phyloP scores from a whole-genome alignment of 2,113 vertebrate genomes.

The Cephalopterus ornatus region DNA sequence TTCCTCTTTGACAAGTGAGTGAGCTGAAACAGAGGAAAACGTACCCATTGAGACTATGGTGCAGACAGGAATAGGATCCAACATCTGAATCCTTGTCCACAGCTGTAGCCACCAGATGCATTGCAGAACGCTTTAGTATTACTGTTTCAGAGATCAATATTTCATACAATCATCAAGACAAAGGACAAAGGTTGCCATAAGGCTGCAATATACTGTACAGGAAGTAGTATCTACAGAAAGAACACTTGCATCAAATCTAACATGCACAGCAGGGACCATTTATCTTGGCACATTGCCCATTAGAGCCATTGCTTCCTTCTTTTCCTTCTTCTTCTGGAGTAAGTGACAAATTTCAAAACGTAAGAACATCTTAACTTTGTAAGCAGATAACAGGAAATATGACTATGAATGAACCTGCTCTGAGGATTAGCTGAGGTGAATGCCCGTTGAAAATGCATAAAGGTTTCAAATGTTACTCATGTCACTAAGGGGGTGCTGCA shows the following conservation, averaged over 20 bases:
- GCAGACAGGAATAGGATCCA: not conserved
- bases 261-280: constrained; percentile 13
- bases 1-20: constrained; percentile 17
- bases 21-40: not conserved
- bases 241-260: constrained; percentile 32
- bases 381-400: constrained; percentile 61
- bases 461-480: constrained; percentile 61
- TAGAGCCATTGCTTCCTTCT: not conserved
- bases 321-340: constrained; percentile 32
- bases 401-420: constrained; percentile 60
- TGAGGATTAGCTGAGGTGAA: constrained; percentile 55
- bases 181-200: constrained; percentile 52
- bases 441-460: constrained; percentile 64
- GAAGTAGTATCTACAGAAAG: constrained; percentile 43
- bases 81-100: not conserved
- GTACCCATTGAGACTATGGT: not conserved
- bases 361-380: constrained; percentile 61
- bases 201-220: constrained; percentile 52
- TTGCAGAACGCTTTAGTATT: constrained; percentile 11
- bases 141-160: constrained; percentile 38
- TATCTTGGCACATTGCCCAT: constrained; percentile 33
- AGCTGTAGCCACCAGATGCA: not conserved
- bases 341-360: constrained; percentile 46
- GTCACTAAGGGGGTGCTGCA: constrained; percentile 60
- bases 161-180: constrained; percentile 45